Evolutionary conservation across 2,113 vertebrate genomes (phyloP).

Genomic region (Xiphorhynchus elegans): DNA sequence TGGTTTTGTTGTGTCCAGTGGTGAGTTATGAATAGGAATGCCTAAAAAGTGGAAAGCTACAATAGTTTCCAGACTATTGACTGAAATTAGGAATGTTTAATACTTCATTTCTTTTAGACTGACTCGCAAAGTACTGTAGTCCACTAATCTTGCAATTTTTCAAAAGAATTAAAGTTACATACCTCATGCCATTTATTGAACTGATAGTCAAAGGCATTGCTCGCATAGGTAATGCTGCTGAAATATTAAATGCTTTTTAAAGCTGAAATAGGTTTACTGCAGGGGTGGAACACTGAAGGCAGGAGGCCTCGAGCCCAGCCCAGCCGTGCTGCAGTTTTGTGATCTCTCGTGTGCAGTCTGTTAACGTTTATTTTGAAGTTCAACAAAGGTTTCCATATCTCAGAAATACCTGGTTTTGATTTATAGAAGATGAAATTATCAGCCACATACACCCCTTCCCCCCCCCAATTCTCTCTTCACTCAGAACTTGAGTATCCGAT

Average conservation of each 20-base stretch:
- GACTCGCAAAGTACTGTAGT: neutral
- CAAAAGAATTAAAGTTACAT: neutral
- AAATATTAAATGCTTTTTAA: neutral
- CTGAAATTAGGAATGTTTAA: neutral
- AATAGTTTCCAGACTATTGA: neutral
- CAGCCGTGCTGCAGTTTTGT: neutral
- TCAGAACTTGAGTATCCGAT: neutral
- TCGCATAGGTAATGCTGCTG: neutral
- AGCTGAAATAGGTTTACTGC: neutral
- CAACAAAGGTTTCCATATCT: neutral
- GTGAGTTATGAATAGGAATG: constrained; percentile 16
- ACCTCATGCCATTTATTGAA: neutral
- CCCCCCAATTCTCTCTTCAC: neutral
- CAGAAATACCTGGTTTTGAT: neutral
- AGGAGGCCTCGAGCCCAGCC: rapidly evolving
- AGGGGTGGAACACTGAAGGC: neutral
- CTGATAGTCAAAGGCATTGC: neutral
- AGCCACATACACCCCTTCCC: neutral
- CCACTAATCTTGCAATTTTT: neutral
- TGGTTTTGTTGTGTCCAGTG: neutral
- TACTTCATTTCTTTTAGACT: neutral
- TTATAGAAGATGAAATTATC: neutral
- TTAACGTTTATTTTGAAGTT: neutral
- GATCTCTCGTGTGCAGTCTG: neutral
- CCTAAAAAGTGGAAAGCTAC: constrained; percentile 16